Conservation (phyloP, 2,113 vertebrate genomes). For the Poeciliopsis turrubarensis region DNA sequence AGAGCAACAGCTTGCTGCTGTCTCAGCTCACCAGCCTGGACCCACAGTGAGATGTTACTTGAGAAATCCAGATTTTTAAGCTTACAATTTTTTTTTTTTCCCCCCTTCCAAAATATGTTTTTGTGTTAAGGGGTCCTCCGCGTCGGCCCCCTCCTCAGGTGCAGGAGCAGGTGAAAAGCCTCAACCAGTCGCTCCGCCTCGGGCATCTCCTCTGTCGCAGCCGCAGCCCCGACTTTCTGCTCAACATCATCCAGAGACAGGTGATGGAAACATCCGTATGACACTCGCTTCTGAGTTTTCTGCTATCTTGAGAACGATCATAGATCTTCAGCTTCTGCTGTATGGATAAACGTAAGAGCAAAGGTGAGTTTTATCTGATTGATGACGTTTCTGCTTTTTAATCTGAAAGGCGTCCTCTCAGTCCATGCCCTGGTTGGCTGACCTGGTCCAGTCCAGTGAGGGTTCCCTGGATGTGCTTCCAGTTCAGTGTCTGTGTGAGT, state of each 20-base stretch:
- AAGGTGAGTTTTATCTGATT: background rate
- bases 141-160: conserved; percentile 91
- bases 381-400: background rate
- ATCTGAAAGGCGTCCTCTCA: conserved; percentile 91
- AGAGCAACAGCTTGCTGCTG: conserved; percentile 94
- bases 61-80: background rate
- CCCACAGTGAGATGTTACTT: conserved; percentile 85
- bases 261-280: conserved; percentile 55
- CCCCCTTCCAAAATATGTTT: background rate
- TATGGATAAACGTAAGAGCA: background rate
- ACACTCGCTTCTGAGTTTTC: background rate
- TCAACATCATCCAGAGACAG: conserved; percentile 99
- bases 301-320: background rate
- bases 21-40: conserved; percentile 96
- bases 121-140: conserved; percentile 87
- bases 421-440: conserved; percentile 98
- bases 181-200: conserved; percentile 93
- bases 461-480: conserved; percentile 96
- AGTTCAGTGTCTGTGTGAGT: conserved; percentile 97
- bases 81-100: background rate
- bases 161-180: conserved; percentile 92
- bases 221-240: conserved; percentile 93
- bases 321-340: background rate
- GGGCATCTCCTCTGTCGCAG: conserved; percentile 96
- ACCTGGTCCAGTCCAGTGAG: conserved; percentile 96